Conservation (phyloP, 2,888 invertebrate species). For the Lucinisca nassula region DNA sequence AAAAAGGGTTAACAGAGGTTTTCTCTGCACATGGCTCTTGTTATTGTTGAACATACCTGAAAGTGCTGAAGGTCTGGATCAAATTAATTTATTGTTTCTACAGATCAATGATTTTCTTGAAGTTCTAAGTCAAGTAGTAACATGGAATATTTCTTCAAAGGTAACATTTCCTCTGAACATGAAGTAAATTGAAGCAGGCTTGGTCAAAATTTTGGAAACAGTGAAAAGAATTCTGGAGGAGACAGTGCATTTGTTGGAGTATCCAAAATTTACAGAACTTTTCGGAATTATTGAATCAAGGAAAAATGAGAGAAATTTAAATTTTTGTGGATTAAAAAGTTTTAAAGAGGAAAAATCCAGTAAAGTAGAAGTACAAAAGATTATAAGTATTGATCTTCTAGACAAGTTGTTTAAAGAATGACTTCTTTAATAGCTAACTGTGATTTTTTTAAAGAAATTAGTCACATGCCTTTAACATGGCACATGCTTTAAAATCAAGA, state of each 20-base stretch:
- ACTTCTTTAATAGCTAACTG: no score
- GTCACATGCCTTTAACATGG: background rate
- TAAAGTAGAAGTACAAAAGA: background rate
- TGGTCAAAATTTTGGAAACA: background rate
- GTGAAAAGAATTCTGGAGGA: background rate
- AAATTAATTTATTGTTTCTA: conserved; percentile 3
- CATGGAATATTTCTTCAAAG: conserved; percentile 1
- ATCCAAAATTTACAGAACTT: background rate
- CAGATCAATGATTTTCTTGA: background rate
- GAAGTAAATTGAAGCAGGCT: background rate
- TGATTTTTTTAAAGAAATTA: background rate
- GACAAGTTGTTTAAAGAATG: no score
- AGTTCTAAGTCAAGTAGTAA: background rate
- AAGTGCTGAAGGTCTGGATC: background rate
- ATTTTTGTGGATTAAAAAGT: no score
- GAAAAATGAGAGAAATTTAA: no score
- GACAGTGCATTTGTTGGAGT: background rate
- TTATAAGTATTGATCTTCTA: no score
- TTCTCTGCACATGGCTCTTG: no score
- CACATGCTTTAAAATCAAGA: no score
- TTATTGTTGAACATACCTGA: conserved; percentile 5
- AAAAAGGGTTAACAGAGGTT: no score
- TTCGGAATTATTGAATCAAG: background rate
- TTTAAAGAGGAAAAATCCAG: no score
- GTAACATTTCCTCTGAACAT: background rate